Evolutionary conservation across 2,797 vertebrate genomes (phyloP), one percentile per base, ranked within the genome.

Genomic region (Crenuchus spilurus): DNA sequence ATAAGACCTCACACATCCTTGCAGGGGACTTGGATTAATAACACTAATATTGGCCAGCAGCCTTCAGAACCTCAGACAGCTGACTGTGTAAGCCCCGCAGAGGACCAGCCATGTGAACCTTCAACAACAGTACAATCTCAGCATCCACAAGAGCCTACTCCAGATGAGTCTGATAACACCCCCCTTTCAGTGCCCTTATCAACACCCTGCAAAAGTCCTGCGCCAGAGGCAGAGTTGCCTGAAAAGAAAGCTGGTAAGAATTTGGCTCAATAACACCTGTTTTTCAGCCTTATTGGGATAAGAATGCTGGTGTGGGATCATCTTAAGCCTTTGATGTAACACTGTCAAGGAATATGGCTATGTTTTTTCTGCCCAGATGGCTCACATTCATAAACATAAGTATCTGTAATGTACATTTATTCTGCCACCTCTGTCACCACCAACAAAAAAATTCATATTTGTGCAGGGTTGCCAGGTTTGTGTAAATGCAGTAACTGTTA

Each of bases 71-170:
- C 70, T 35, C 60, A 74, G 0, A 48, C 49, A 1, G 71, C 82
- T 44, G 85, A 82, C 1, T 79, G 81, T 64, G 67, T 83, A 72
- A 77, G 57, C 75, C 44, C 75, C 63, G 60, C 79, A 46, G 57
- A 82, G 4, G 87, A 55, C 78, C 74, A 60, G 24, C 37, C 2
- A 2, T 22, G n/a, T 11, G 68, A 77, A 8, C 0, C 10, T 7
- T 55, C 39, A 14, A 35, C 20, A 39, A 11, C 60, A 11, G 30
- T 48, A 57, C 26, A 44, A 1, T 80, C 52, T 51, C 78, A 4
- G 70, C 85, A 41, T n/a, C 57, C 69, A 20, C 18, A 28, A 6
- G 67, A 24, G 41, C 37, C 20, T 14, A 7, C 13, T 60, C 13
- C 39, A 44, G 68, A 72, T 7, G 52, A 61, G 39, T 13, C 30